phyloP scores from a whole-genome alignment of 2,113 vertebrate genomes.

The Gasterosteus aculeatus region DNA sequence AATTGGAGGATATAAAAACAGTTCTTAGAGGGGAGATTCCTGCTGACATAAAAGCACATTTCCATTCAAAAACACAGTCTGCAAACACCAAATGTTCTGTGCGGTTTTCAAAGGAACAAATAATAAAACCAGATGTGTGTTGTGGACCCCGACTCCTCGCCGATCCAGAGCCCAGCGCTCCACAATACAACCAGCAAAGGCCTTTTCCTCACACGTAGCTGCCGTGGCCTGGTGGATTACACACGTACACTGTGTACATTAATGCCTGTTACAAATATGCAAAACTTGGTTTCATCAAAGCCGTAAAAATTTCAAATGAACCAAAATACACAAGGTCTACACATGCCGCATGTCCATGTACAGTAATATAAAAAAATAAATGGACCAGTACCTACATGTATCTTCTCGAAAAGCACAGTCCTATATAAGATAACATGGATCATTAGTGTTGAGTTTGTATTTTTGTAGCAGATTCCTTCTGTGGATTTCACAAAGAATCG shows the following conservation, averaged over 20 bases:
- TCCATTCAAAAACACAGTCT: slow-evolving; percentile 9
- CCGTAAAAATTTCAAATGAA: slow-evolving; percentile 72
- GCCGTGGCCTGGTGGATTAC: slow-evolving; percentile 63
- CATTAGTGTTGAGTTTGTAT: slow-evolving; percentile 23
- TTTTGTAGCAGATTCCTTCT: not conserved
- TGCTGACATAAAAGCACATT: slow-evolving; percentile 23
- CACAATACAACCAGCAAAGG: slow-evolving; percentile 57
- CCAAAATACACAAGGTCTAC: slow-evolving; percentile 67
- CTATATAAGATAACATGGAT: slow-evolving; percentile 31
- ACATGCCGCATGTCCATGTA: slow-evolving; percentile 74
- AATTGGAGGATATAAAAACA: slow-evolving; percentile 23
- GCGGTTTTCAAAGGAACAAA: slow-evolving; percentile 2
- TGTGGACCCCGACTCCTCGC: slow-evolving; percentile 20
- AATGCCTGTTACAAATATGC: slow-evolving; percentile 73
- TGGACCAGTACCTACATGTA: slow-evolving; percentile 47
- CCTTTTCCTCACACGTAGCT: slow-evolving; percentile 71
- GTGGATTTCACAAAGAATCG: slow-evolving; percentile 20
- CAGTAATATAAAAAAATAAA: slow-evolving; percentile 72
- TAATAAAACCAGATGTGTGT: slow-evolving; percentile 9
- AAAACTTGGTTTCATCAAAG: slow-evolving; percentile 62
- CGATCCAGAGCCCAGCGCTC: slow-evolving; percentile 39
- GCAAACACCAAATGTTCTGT: slow-evolving; percentile 1
- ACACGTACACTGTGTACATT: slow-evolving; percentile 58
- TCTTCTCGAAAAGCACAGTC: slow-evolving; percentile 39
- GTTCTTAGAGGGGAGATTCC: slow-evolving; percentile 5